phyloP scores from a whole-genome alignment of 2,888 invertebrate genomes.

The Amblyteles armatorius region DNA sequence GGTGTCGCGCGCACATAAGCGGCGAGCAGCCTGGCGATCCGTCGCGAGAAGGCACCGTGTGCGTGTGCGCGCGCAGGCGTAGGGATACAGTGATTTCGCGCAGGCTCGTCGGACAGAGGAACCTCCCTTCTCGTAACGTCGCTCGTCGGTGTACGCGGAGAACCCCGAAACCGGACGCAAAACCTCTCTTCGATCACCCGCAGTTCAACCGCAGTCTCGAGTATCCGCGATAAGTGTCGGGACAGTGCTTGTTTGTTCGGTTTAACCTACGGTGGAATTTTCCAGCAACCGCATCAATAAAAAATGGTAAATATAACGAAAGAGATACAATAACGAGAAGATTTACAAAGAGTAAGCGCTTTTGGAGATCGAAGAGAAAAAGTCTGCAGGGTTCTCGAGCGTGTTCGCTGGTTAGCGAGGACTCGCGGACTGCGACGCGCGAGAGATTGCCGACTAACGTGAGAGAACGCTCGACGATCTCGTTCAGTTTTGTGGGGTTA shows the following conservation, averaged over 20 bases:
- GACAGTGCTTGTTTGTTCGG: constrained; percentile 79
- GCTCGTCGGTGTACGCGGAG: constrained; percentile 77
- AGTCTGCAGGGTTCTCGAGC: neutral
- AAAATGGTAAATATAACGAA: constrained; percentile 82
- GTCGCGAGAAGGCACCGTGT: constrained; percentile 15
- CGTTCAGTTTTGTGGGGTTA: constrained; percentile 37
- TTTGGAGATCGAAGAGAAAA: neutral
- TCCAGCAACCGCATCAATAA: constrained; percentile 76
- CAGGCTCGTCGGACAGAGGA: constrained; percentile 76
- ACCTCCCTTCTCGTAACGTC: constrained; percentile 82
- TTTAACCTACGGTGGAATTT: constrained; percentile 73
- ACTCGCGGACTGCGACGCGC: constrained; percentile 16
- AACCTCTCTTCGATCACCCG: constrained; percentile 68
- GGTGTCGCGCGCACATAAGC: neutral
- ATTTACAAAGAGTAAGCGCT: neutral
- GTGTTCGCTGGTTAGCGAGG: neutral
- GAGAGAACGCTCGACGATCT: constrained; percentile 8
- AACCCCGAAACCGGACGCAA: constrained; percentile 80
- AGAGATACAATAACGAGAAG: constrained; percentile 65
- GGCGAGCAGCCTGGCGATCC: constrained; percentile 27
- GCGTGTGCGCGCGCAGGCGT: constrained; percentile 75
- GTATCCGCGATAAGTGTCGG: constrained; percentile 81
- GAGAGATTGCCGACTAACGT: constrained; percentile 22
- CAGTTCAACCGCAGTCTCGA: constrained; percentile 80
- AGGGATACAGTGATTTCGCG: constrained; percentile 76